phyloP scores from a whole-genome alignment of 2,888 invertebrate species.

The Amphipyra tragopoginis region DNA sequence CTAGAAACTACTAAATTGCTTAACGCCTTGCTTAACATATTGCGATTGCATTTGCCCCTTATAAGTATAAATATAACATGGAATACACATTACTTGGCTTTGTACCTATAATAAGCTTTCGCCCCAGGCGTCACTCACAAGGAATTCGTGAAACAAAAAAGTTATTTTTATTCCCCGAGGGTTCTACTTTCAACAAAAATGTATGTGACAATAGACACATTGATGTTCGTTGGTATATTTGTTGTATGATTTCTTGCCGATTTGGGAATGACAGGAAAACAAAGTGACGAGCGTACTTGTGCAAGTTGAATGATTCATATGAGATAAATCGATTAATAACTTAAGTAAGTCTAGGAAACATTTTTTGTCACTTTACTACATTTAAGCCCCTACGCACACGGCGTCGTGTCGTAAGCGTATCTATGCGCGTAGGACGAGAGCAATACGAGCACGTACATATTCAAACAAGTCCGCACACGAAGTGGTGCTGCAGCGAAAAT shows the following conservation, averaged over 20 bases:
- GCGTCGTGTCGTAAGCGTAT: no score
- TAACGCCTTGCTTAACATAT: conserved; percentile 32
- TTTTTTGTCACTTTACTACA: background rate
- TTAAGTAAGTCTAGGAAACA: background rate
- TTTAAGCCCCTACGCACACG: background rate
- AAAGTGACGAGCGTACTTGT: conserved; percentile 22
- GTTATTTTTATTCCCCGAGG: conserved; percentile 42
- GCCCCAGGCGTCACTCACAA: conserved; percentile 35
- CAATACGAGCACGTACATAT: no score
- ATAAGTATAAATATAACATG: conserved; percentile 9
- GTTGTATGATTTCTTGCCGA: conserved; percentile 39
- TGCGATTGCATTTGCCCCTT: conserved; percentile 28
- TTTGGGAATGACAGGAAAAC: conserved; percentile 32
- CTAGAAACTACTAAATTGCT: conserved; percentile 41
- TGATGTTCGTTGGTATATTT: conserved; percentile 29
- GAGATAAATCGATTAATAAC: background rate
- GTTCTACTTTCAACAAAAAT: conserved; percentile 45
- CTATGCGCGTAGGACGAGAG: no score
- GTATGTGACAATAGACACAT: conserved; percentile 47
- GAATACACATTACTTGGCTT: conserved; percentile 13
- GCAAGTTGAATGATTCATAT: conserved; percentile 12
- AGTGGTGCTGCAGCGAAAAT: no score
- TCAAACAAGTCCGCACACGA: no score
- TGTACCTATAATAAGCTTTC: conserved; percentile 31
- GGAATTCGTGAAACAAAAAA: conserved; percentile 51